A percentile compares a stretch with the other conserved stretches of the same genome.
These are phyloP conservation scores for Calameuta filiformis DNA, from an alignment of 2,888 invertebrate species.

Conservation along the genomic window DNA sequence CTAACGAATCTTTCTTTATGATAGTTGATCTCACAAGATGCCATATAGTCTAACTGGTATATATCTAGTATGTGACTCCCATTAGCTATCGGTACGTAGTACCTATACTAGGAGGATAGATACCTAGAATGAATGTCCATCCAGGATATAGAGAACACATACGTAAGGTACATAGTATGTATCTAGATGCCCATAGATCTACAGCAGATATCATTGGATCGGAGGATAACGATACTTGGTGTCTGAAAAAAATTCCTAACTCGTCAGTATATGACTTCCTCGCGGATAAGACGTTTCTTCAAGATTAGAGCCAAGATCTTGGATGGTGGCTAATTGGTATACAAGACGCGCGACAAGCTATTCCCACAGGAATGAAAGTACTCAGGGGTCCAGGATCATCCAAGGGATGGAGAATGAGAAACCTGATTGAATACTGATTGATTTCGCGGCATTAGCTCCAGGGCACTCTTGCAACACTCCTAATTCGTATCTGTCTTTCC, in stretches of 20 bases:
- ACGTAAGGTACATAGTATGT: conserved; percentile 20
- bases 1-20: conserved; percentile 57
- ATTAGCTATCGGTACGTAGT: conserved; percentile 8
- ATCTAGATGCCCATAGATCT: conserved; percentile 37
- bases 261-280: conserved; percentile 19
- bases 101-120: conserved; percentile 29
- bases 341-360: conserved; percentile 12
- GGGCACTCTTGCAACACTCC: background rate
- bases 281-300: conserved; percentile 25
- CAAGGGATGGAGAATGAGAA: conserved; percentile 5
- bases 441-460: background rate
- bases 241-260: conserved; percentile 33
- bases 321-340: conserved; percentile 28
- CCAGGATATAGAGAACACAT: background rate
- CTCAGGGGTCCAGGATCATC: background rate
- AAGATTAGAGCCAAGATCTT: conserved; percentile 14
- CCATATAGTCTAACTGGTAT: conserved; percentile 30
- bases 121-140: conserved; percentile 35
- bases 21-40: conserved; percentile 40
- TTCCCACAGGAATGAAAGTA: conserved; percentile 9
- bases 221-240: background rate
- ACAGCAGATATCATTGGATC: conserved; percentile 35
- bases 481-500: background rate
- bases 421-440: conserved; percentile 12
- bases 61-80: background rate